Evolutionary conservation across 2,113 vertebrate genomes (phyloP).

Genomic region (Petaurus breviceps): DNA sequence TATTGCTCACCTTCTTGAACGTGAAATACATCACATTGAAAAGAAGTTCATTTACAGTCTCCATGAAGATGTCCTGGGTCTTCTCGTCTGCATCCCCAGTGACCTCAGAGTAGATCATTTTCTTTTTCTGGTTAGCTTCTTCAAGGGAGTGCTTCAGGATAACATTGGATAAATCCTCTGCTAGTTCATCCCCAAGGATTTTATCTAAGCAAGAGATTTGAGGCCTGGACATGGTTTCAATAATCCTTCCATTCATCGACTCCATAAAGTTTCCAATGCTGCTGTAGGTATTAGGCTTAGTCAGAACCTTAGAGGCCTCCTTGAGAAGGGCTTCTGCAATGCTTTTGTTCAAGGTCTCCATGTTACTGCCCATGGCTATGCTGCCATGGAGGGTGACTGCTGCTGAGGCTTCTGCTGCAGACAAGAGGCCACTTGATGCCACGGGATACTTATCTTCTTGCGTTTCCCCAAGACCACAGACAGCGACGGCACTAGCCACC

Average conservation of each 20-base stretch:
- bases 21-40: conserved; percentile 91
- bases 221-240: conserved; percentile 87
- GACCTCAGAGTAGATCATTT: conserved; percentile 75
- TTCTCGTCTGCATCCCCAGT: conserved; percentile 68
- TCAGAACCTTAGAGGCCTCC: conserved; percentile 89
- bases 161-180: conserved; percentile 90
- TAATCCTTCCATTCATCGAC: conserved; percentile 88
- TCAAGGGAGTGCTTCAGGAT: conserved; percentile 92
- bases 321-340: conserved; percentile 91
- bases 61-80: conserved; percentile 85
- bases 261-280: conserved; percentile 90
- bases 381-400: conserved; percentile 86
- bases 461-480: conserved; percentile 87
- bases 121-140: conserved; percentile 88
- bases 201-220: conserved; percentile 83
- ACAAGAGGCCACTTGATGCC: conserved; percentile 85
- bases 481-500: conserved; percentile 92
- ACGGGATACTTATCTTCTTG: conserved; percentile 79
- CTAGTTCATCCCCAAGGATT: conserved; percentile 87
- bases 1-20: conserved; percentile 90
- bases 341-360: conserved; percentile 88
- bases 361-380: conserved; percentile 84
- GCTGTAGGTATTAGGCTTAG: conserved; percentile 85
- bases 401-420: conserved; percentile 87
- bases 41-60: conserved; percentile 89